Conservation (phyloP, 1,140 invertebrate genomes). For the Meloidogyne exigua region DNA sequence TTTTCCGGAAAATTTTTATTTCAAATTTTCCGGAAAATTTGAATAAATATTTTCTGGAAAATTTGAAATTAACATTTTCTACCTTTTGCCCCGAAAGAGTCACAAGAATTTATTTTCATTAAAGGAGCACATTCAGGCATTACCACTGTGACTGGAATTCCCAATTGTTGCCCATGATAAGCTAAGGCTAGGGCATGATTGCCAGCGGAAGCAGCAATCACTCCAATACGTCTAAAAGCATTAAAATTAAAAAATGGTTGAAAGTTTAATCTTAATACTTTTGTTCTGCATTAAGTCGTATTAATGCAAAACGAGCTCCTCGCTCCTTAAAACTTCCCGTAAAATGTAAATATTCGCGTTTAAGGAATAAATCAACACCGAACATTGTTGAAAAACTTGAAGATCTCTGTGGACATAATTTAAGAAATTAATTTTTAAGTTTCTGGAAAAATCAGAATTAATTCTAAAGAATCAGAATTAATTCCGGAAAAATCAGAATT, state of each 20-base stretch:
- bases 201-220: slow-evolving; percentile 75
- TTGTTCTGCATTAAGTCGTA: slow-evolving; percentile 69
- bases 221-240: slow-evolving; percentile 70
- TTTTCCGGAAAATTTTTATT: too few species aligned
- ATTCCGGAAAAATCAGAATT: too few species aligned
- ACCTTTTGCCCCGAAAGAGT: slow-evolving; percentile 75
- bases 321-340: slow-evolving; percentile 92
- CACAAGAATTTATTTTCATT: slow-evolving; percentile 87
- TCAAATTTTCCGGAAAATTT: too few species aligned
- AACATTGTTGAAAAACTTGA: slow-evolving; percentile 71
- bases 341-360: slow-evolving; percentile 78
- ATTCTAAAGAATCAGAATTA: too few species aligned
- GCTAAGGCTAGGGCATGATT: slow-evolving; percentile 85
- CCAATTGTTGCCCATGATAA: slow-evolving; percentile 79
- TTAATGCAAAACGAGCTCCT: slow-evolving; percentile 80
- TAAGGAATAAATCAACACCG: slow-evolving; percentile 24
- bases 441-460: too few species aligned
- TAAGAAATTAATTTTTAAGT: background rate
- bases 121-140: slow-evolving; percentile 87
- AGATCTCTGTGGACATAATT: slow-evolving; percentile 77
- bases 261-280: background rate
- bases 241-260: background rate
- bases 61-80: too few species aligned
- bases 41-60: too few species aligned
- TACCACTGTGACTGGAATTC: slow-evolving; percentile 83